A percentile compares a stretch with the other conserved stretches of the same genome.
phyloP scores from a whole-genome alignment of 1,140 invertebrate genomes.

The Lerema accius region DNA sequence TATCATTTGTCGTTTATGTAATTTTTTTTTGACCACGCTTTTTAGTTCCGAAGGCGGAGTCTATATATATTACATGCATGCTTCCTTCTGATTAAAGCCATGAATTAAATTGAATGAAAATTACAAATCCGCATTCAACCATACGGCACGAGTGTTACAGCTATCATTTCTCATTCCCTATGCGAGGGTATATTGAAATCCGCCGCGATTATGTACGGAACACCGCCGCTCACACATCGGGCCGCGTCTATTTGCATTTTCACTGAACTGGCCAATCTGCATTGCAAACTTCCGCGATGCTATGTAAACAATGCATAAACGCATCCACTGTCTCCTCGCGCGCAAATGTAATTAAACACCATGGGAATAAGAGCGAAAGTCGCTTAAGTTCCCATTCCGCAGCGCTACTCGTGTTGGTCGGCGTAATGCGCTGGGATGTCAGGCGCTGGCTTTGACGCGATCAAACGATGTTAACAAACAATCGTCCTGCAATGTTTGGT shows the following conservation, averaged over 20 bases:
- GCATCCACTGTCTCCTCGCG: slow-evolving; percentile 13
- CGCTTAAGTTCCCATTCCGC: slow-evolving; percentile 16
- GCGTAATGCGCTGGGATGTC: slow-evolving; percentile 54
- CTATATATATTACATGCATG: too few relatives aligned
- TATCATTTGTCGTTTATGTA: too few relatives aligned
- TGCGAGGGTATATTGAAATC: slow-evolving; percentile 33
- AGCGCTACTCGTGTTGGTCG: slow-evolving; percentile 16
- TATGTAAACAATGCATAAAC: slow-evolving; percentile 54
- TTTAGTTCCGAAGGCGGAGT: too few relatives aligned
- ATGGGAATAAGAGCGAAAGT: slow-evolving; percentile 30
- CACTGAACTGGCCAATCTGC: slow-evolving; percentile 72
- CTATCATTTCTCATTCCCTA: too few relatives aligned
- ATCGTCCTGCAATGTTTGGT: slow-evolving; percentile 40
- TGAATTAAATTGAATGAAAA: too few relatives aligned
- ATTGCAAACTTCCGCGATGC: slow-evolving; percentile 69
- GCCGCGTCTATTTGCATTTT: slow-evolving; percentile 66
- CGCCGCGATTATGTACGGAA: slow-evolving; percentile 47
- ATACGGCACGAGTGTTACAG: too few relatives aligned
- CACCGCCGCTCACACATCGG: slow-evolving; percentile 49
- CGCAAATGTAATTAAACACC: slow-evolving; percentile 12
- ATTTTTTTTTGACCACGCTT: too few relatives aligned
- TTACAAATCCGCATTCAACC: too few relatives aligned
- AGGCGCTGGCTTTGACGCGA: slow-evolving; percentile 43
- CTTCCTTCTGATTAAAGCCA: too few relatives aligned
- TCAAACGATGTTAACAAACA: slow-evolving; percentile 58